Base-by-base conservation (phyloP, 2,888 invertebrate genomes). In the Protophormia terraenovae region DNA sequence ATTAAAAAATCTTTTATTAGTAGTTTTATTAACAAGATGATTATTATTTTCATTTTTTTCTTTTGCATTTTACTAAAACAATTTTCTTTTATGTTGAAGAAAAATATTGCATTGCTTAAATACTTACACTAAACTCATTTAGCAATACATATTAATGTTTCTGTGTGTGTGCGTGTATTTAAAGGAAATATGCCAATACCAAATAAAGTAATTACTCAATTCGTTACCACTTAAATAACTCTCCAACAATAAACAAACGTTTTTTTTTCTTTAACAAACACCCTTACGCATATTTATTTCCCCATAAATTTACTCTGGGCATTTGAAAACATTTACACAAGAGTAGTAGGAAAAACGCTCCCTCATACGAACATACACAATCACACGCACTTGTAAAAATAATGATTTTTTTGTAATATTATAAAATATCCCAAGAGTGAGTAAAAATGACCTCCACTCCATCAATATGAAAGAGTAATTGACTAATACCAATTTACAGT, bases 201-300 rank as follows among this genome's bases (percentile, higher is more conserved):
- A 78, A 83, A 73, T 73, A 73, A 83, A 83, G 78, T 83, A 78
- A 83, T 83, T 83, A 83, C 53, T 73, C 83, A 73, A 75, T 67
- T 73, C 69, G 62, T 78, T 78, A 75, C 62, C 73, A 78, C 83
- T 83, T 62, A 73, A 83, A 55, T 62, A 55, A 69, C 62, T 50
- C 77, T 35, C n/a, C 19, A 66, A 12, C 19, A 45, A 64, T 32
- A 16, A 16, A 24, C 47, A 69, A 53, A 38, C 7, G 41, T 24
- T 12, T n/a, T n/a, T n/a, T n/a, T n/a, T n/a, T n/a, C n/a, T n/a
- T n/a, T n/a, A n/a, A n/a, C n/a, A n/a, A n/a, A 24, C n/a, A 55
- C 22, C 55, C 27, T 27, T 7, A 41, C 27, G 55, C n/a, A 41
- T 7, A 41, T 16, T 27, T 16, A 27, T 6, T 27, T 53, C 14